These are phyloP conservation scores for Aurelia aurita DNA, from an alignment of 30 jellyfish, hydroid and myxozoan genomes.

Conservation along the genomic window DNA sequence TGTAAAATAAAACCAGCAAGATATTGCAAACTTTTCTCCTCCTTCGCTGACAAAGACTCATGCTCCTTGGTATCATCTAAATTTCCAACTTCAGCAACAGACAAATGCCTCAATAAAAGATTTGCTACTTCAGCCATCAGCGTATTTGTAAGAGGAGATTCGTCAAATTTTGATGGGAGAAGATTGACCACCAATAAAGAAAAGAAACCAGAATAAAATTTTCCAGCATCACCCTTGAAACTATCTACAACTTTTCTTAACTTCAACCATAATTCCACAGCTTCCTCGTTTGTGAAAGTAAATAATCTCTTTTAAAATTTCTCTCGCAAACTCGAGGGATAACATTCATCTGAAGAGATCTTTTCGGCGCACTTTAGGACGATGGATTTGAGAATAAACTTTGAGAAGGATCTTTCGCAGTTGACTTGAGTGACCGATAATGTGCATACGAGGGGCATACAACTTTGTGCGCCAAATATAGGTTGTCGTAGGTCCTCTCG, in stretches of 20 bases:
- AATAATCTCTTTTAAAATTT: constrained; percentile 10
- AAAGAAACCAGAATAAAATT: too few species aligned
- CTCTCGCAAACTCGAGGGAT: neutral
- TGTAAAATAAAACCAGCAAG: constrained; percentile 34
- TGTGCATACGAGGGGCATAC: too few species aligned
- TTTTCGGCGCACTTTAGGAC: constrained; percentile 8
- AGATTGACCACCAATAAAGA: constrained; percentile 37
- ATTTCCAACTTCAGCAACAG: neutral
- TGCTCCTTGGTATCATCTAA: constrained; percentile 14
- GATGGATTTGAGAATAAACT: too few species aligned
- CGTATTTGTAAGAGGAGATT: constrained; percentile 32
- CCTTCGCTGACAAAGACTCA: constrained; percentile 35
- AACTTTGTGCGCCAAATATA: too few species aligned
- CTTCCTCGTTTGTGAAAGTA: constrained; percentile 24
- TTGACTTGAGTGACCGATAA: too few species aligned
- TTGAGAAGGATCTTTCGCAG: too few species aligned
- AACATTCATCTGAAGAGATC: constrained; percentile 10
- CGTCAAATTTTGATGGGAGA: constrained; percentile 43
- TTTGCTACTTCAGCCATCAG: constrained; percentile 52
- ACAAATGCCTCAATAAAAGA: constrained; percentile 25
- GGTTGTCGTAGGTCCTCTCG: too few species aligned
- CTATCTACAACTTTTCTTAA: constrained; percentile 14
- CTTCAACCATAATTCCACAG: constrained; percentile 26
- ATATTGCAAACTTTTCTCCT: constrained; percentile 31
- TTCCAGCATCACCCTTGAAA: constrained; percentile 44